Evolutionary conservation across 2,888 invertebrate species (phyloP), one percentile per base, ranked within the genome.

Genomic region (Calliopum simillimum): DNA sequence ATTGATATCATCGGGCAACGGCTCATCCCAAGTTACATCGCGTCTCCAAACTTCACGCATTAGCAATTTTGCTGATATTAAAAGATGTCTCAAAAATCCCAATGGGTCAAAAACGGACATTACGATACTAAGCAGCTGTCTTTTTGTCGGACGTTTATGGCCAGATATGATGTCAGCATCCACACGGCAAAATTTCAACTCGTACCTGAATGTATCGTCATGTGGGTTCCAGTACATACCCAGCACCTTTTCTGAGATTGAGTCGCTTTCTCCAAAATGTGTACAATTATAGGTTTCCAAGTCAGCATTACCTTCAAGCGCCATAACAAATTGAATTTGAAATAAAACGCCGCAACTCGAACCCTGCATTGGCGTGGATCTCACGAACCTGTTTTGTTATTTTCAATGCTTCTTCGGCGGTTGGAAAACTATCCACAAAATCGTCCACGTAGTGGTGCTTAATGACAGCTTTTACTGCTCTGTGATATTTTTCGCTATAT

Each of bases 381-480:
- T 67, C 44, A 6, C 67, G 63, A 53, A 73, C 65, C 41, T 71
- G 58, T 19, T 16, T 46, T 0, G 72, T 49, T 4, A 71, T 14
- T 23, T 66, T 25, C 13, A 58, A 33, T 11, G 58, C 66, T 33
- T 63, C 41, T n/a, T 14, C 53, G 3, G 21, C 1, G 0, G 19
- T 43, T 12, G 6, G 16, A 46, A 68, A 68, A 21, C 69, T 71
- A 14, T 71, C 65, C 12, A 69, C 47, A 61, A 64, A 73, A 55
- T 75, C 75, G 25, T 74, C 73, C 0, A 75, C 71, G 25, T 75
- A 73, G 19, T 72, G 73, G 47, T 69, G 53, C 1, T 69, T 14
- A 8, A 70, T 5, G 33, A 74, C 69, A 11, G 63, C 61, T 46
- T 51, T 46, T 8, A 69, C 21, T 12, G 72, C 71, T 46, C 71